These are phyloP conservation scores for Sus cebifrons DNA, from an alignment of 2,797 vertebrate genomes.

Conservation along the genomic window DNA sequence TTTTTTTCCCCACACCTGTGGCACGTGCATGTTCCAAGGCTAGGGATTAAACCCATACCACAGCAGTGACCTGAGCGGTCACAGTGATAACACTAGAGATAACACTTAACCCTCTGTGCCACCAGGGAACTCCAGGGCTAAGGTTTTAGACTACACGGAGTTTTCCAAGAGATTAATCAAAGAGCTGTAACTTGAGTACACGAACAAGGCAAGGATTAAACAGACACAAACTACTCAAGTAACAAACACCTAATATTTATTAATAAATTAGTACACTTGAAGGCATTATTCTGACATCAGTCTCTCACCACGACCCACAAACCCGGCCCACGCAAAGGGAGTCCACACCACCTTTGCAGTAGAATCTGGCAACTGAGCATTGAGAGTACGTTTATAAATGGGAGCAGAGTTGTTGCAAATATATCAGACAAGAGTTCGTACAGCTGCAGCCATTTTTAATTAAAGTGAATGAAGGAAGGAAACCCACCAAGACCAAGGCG, in stretches of 20 bases:
- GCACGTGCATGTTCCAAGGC: no score
- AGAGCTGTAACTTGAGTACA: background rate
- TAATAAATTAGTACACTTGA: slow-evolving; percentile 94
- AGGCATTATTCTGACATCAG: slow-evolving; percentile 91
- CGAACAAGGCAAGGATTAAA: slow-evolving; percentile 80
- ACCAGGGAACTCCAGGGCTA: background rate
- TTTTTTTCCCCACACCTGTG: background rate
- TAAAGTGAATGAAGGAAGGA: slow-evolving; percentile 89
- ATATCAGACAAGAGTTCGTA: slow-evolving; percentile 90
- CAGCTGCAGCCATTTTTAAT: slow-evolving; percentile 89
- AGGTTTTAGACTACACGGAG: background rate
- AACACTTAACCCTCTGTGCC: background rate
- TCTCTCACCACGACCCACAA: slow-evolving; percentile 81
- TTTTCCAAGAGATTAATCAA: slow-evolving; percentile 21
- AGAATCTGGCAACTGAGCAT: slow-evolving; percentile 83
- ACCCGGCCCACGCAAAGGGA: slow-evolving; percentile 81
- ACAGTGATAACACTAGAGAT: no score
- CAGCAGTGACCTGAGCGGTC: no score
- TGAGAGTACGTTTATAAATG: slow-evolving; percentile 84
- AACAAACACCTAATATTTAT: slow-evolving; percentile 94
- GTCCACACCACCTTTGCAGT: slow-evolving; percentile 74
- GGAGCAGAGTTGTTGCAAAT: slow-evolving; percentile 90
- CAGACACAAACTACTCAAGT: slow-evolving; percentile 85
- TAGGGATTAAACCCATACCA: background rate
- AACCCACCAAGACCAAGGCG: slow-evolving; percentile 85